Evolutionary conservation across 2,888 invertebrate genomes (phyloP).

Genomic region (Hanleya hanleyi): DNA sequence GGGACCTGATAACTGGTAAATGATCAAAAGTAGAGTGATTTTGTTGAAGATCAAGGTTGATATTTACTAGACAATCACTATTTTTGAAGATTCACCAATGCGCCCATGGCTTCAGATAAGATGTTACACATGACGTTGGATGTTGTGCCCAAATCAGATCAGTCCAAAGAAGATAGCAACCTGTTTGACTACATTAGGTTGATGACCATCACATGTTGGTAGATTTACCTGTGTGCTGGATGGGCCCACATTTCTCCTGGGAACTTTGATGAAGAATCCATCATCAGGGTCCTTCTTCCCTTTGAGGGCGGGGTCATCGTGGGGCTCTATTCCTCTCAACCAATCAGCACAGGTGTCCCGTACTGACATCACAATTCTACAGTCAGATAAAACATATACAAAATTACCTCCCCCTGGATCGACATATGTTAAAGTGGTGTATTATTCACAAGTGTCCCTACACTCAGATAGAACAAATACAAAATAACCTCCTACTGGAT

Average conservation of each 20-base stretch:
- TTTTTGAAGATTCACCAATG: too few species aligned
- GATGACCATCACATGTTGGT: too few species aligned
- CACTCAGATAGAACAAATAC: too few species aligned
- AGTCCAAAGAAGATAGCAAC: not conserved
- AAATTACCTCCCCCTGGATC: too few species aligned
- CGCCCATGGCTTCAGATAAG: not conserved
- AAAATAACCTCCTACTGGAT: too few species aligned
- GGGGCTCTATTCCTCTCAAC: conserved; percentile 92
- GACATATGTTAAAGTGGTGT: too few species aligned
- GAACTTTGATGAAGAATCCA: conserved; percentile 91
- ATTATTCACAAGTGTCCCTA: too few species aligned
- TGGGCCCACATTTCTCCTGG: conserved; percentile 90
- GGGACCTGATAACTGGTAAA: too few species aligned
- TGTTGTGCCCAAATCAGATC: not conserved
- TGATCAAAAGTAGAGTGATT: too few species aligned
- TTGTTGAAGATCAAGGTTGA: too few species aligned
- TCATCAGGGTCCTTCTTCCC: conserved; percentile 92
- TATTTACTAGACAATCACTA: too few species aligned
- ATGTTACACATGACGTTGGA: not conserved
- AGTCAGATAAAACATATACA: too few species aligned
- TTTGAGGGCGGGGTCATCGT: conserved; percentile 91
- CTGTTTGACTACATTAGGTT: not conserved
- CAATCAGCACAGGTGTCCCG: conserved; percentile 98
- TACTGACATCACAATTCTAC: conserved; percentile 95
- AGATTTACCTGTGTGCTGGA: conserved; percentile 75